These are phyloP conservation scores for Metallyticus violacea DNA, from an alignment of 2,888 invertebrate species.

Conservation along the genomic window DNA sequence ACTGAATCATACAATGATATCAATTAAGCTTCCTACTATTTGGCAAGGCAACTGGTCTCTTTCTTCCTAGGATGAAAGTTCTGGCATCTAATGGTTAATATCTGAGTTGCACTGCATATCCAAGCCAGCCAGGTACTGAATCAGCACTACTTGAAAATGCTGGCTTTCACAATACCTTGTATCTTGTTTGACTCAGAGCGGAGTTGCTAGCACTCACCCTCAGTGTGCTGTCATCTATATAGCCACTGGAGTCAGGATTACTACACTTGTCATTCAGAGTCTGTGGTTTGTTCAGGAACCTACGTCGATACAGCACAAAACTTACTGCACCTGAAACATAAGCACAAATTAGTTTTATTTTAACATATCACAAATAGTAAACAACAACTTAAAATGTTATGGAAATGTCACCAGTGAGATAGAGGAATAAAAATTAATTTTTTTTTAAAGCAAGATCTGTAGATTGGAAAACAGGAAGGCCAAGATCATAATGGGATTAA, in stretches of 20 bases:
- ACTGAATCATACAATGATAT: no score
- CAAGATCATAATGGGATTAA: no score
- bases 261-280: conserved; percentile 78
- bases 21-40: not conserved
- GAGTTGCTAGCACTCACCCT: conserved; percentile 57
- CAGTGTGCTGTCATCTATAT: conserved; percentile 82
- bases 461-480: no score
- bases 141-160: not conserved
- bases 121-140: not conserved
- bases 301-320: conserved; percentile 65
- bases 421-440: no score
- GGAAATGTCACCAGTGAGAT: no score
- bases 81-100: no score
- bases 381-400: no score
- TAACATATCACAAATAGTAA: not conserved
- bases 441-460: no score
- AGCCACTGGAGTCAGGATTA: conserved; percentile 83
- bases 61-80: not conserved
- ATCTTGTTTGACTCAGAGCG: not conserved
- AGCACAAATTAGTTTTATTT: conserved; percentile 6
- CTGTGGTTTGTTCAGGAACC: conserved; percentile 79
- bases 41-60: not conserved
- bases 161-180: not conserved
- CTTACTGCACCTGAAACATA: conserved; percentile 55
- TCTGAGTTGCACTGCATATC: not conserved